Evolutionary conservation across 2,113 vertebrate genomes (phyloP), one percentile per base, ranked within the genome.

Genomic region (Triplophysa tibetana): DNA sequence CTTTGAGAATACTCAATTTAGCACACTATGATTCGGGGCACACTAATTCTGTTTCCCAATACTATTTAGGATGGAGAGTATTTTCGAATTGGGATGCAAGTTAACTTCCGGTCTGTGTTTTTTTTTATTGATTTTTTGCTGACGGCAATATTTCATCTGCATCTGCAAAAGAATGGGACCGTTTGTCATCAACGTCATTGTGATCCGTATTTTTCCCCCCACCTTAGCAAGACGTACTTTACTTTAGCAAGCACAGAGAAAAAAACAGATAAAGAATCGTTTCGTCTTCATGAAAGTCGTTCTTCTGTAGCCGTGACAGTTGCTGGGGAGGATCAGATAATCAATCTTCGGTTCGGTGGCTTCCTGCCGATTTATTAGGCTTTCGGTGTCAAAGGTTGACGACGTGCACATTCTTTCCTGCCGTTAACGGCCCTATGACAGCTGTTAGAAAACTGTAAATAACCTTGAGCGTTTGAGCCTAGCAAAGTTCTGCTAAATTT

Each of bases 391-490:
- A 89, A 82, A 85, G 80, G 16, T 66, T 91, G 89, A 91, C 89
- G 89, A 88, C 87, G 82, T 82, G 80, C 87, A 84, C 89, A 89
- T 92, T 91, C 89, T 90, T 88, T 86, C 85, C 26, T 38, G 50
- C 85, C 84, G 82, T 91, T 90, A 89, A 84, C 62, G 82, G 79
- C 70, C 45, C 29, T 77, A 85, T 84, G 87, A 90, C 87, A 83
- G 88, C 56, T 23, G 81, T 89, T 75, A 56, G 85, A 88, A 82
- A 83, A 81, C 87, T 75, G 88, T 92, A 92, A 92, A 93, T 92
- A 92, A 91, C 87, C 80, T 84, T 12, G 80, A 84, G 86, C 86
- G 86, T 90, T 85, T 84, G 84, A 85, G 82, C 87, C 87, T 85
- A 86, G 85, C 86, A 86, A 89, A 89, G 82, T 81, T 81, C 77